A percentile compares a stretch with the other conserved stretches of the same genome.
Conservation (phyloP, 2,888 invertebrate genomes). For the Masnerella sp. region DNA sequence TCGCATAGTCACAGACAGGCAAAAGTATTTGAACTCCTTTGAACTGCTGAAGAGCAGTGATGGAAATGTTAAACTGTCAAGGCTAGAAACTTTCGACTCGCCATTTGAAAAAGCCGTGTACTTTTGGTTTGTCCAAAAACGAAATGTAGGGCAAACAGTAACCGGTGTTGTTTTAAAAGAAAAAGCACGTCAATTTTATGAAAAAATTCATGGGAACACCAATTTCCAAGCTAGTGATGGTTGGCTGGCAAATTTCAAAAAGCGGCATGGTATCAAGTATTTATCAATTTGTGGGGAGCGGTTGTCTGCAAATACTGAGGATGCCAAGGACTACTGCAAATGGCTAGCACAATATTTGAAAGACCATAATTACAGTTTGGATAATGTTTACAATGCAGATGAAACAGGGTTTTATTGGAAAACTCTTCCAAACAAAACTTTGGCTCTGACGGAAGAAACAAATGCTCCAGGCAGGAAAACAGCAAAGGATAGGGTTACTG, state of each 20-base stretch:
- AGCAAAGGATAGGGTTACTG: background rate
- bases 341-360: background rate
- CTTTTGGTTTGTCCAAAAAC: constrained; percentile 11
- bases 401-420: constrained; percentile 9
- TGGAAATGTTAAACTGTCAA: background rate
- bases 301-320: constrained; percentile 1
- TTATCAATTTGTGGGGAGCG: background rate
- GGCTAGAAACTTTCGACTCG: background rate
- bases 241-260: background rate
- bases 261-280: constrained; percentile 3
- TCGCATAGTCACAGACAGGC: constrained; percentile 1
- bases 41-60: background rate
- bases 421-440: background rate
- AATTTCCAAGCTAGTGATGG: constrained; percentile 2
- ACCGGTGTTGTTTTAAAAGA: background rate
- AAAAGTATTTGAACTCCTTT: constrained; percentile 2
- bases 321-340: background rate
- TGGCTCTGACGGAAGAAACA: background rate
- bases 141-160: background rate
- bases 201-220: background rate
- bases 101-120: constrained; percentile 13
- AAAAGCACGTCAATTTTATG: background rate
- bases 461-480: background rate
- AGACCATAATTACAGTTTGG: background rate
- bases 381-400: constrained; percentile 9